Evolutionary conservation across 2,888 invertebrate species (phyloP).

Genomic region (Rugalucina vietnamica): DNA sequence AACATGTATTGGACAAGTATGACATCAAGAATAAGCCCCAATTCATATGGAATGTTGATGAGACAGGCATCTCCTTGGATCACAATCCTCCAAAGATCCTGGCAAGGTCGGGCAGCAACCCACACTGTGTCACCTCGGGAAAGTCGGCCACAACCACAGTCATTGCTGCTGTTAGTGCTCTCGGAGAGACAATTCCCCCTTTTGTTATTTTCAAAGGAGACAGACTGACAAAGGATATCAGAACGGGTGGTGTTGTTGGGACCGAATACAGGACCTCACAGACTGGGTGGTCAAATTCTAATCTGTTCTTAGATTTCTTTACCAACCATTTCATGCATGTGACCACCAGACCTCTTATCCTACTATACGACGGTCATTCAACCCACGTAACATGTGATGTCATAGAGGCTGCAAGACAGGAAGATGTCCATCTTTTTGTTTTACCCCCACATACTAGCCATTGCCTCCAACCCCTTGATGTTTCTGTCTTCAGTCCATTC

Average conservation of each 20-base stretch:
- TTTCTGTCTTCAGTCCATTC: slow-evolving; percentile 51
- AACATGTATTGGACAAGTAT: neutral
- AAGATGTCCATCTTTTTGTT: slow-evolving; percentile 41
- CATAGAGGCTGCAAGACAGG: slow-evolving; percentile 27
- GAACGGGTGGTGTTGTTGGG: neutral
- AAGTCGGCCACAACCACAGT: slow-evolving; percentile 31
- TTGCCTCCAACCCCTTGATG: slow-evolving; percentile 40
- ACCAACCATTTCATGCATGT: slow-evolving; percentile 41
- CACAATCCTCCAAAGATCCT: slow-evolving; percentile 46
- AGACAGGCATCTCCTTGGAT: slow-evolving; percentile 35
- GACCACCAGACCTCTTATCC: slow-evolving; percentile 11
- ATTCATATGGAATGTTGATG: slow-evolving; percentile 48
- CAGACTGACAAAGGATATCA: neutral
- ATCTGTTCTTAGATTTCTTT: slow-evolving; percentile 39
- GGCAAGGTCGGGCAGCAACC: slow-evolving; percentile 32
- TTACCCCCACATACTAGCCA: slow-evolving; percentile 49
- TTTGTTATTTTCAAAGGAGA: slow-evolving; percentile 36
- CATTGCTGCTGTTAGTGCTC: slow-evolving; percentile 45
- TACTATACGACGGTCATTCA: slow-evolving; percentile 39
- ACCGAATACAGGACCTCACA: neutral
- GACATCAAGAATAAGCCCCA: slow-evolving; percentile 30
- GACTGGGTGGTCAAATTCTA: slow-evolving; percentile 20
- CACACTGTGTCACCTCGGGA: slow-evolving; percentile 13
- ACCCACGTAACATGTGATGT: slow-evolving; percentile 6
- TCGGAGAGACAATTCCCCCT: slow-evolving; percentile 30